Base-by-base conservation (phyloP, 2,888 invertebrate genomes). In the Leptopterna dolabrata region DNA sequence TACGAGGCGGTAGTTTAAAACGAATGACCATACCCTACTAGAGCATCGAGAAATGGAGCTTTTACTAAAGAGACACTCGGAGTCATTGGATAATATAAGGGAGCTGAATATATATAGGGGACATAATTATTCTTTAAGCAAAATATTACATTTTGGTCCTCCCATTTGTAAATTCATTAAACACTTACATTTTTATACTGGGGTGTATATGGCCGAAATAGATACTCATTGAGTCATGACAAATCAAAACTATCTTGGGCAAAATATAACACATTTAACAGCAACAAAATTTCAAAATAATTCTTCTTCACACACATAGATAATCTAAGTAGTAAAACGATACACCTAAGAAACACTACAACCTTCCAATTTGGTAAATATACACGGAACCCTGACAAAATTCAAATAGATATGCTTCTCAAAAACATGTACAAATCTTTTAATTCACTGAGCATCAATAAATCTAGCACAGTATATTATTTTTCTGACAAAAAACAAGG, bases 71-170 rank as follows among this genome's bases (percentile, higher is more conserved):
- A 16, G 36, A 84, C 70, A 43, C 29, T 81, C 16, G n/a, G 43
- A 41, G 1, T 45, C 24, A 14, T 78, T 78, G 27, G 19, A 30
- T 63, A 71, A 30, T 29, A 63, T n/a, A 47, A 76, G 85, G 85
- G 85, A 85, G 85, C 41, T 55, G 81, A 81, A 55, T 81, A 47
- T 81, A 47, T 43, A 51, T 14, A 41, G 43, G 47, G 13, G 81
- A 55, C 81, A n/a, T 27, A 47, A 14, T 55, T 81, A 47, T 47
- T 55, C 30, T 85, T 30, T 80, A 87, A 80, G 81, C 43, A 80
- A 87, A 87, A 81, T 80, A 88, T 78, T 82, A 82, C 82, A 45
- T 78, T 85, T 88, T 88, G 88, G 88, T 88, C 88, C 88, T 88
- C 87, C 87, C 88, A 80, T 87, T 86, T 11, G 43, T 86, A 24